phyloP scores from a whole-genome alignment of 2,113 vertebrate species.

The Triplophysa dalaica region DNA sequence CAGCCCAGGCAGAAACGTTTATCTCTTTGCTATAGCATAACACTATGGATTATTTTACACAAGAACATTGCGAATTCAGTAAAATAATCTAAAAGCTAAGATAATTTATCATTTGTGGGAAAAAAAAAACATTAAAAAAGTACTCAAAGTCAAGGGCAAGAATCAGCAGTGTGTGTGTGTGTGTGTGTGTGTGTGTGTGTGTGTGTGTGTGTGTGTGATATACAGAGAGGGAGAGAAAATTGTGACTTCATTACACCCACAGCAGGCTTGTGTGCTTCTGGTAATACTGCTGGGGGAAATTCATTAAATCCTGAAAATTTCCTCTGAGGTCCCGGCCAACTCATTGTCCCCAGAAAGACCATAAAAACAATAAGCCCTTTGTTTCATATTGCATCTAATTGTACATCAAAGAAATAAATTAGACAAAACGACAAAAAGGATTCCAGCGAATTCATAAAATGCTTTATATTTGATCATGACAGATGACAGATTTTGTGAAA shows the following conservation, averaged over 20 bases:
- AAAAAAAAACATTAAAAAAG: neutral
- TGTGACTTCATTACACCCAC: conserved; percentile 43
- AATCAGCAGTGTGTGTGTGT: conserved; percentile 4
- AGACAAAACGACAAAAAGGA: neutral
- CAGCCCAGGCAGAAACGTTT: neutral
- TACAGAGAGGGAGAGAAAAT: conserved; percentile 19
- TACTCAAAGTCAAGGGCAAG: conserved; percentile 27
- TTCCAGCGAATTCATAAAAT: neutral
- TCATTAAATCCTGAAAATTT: conserved; percentile 29
- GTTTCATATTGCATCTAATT: conserved; percentile 27
- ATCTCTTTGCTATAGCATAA: neutral
- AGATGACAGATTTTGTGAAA: neutral
- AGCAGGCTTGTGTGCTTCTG: conserved; percentile 27
- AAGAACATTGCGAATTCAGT: neutral
- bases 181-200: neutral
- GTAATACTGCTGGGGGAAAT: conserved; percentile 40
- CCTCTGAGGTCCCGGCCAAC: conserved; percentile 10
- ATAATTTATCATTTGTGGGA: conserved; percentile 5
- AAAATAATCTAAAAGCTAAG: conserved; percentile 3
- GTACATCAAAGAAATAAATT: conserved; percentile 25
- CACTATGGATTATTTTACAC: neutral
- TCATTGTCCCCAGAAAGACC: conserved; percentile 28
- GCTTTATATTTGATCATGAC: neutral
- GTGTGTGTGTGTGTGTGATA: neutral
- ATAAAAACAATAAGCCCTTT: conserved; percentile 25